Base-by-base conservation (phyloP, 1,140 invertebrate genomes). In the Drosophila trapezifrons region DNA sequence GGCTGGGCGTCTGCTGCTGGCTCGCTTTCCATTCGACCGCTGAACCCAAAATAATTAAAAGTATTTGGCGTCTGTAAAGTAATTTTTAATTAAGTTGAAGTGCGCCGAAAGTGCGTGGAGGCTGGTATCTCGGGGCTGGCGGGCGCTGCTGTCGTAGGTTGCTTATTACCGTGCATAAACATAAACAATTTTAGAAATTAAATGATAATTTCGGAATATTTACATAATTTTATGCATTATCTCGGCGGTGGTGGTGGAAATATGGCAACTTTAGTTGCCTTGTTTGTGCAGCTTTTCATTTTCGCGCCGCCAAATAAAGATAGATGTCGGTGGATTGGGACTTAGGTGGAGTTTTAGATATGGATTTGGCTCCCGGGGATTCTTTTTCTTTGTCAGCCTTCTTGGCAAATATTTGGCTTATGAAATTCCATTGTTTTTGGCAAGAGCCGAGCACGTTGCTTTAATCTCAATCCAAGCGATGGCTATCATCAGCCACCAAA, bases 51-150 rank as follows among this genome's bases (percentile, higher is more conserved):
- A 86, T 87, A 87, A 87, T 87, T 87, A 87, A 89, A 87, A 87
- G 83, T 89, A 89, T 89, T 87, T 87, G 80, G 83, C 80, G 83
- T 87, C 85, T 89, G 83, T 89, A 89, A 89, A 89, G 83, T 87
- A 87, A 87, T 87, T 87, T 87, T 87, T 87, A 87, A 87, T 87
- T 87, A 87, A 89, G 84, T 87, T 87, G 83, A 87, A 87, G 83
- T 89, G 84, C 79, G 76, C 51, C 78, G 58, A 83, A 77, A 86
- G 79, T 82, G 64, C 57, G 73, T 47, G 46, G 32, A 49, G 37
- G 35, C 25, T 4, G 51, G 17, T 22, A 27, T 46, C 38, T 58
- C 17, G 29, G 56, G 25, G 35, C n/a, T n/a, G n/a, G n/a, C n/a
- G n/a, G n/a, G n/a, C n/a, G n/a, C n/a, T n/a, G 47, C 20, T 69